Percentiles rank a stretch among this genome's conserved stretches.
phyloP scores from a whole-genome alignment of 2,797 vertebrate species.

The Ctenochaetus hawaiiensis region DNA sequence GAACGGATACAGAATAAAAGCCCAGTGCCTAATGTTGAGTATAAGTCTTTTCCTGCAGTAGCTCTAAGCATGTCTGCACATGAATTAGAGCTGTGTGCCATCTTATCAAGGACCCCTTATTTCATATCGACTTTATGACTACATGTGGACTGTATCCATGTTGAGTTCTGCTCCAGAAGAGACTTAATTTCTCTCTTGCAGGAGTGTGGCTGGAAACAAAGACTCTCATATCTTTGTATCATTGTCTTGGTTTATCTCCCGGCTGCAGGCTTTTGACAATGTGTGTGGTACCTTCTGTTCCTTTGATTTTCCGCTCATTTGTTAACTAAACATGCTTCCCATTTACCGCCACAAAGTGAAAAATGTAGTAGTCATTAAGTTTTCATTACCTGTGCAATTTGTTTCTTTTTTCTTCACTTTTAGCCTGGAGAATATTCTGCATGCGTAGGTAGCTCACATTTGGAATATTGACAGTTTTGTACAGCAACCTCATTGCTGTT shows the following conservation, averaged over 20 bases:
- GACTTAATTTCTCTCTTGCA: constrained; percentile 66
- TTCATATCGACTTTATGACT: constrained; percentile 55
- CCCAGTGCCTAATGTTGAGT: constrained; percentile 29
- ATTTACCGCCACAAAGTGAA: constrained; percentile 79
- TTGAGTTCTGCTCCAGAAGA: constrained; percentile 66
- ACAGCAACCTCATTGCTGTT: constrained; percentile 29
- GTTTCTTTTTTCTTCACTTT: constrained; percentile 71
- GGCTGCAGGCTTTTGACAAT: constrained; percentile 78
- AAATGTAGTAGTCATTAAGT: constrained; percentile 80
- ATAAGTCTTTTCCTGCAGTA: constrained; percentile 22
- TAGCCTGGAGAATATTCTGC: constrained; percentile 60
- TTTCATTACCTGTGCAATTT: constrained; percentile 78
- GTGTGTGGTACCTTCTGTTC: constrained; percentile 62
- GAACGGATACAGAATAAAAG: constrained; percentile 48
- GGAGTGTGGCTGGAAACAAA: constrained; percentile 62
- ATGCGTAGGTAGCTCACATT: constrained; percentile 46
- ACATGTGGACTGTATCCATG: constrained; percentile 54
- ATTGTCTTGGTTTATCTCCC: constrained; percentile 76
- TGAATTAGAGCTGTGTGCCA: constrained; percentile 27
- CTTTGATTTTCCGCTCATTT: constrained; percentile 73
- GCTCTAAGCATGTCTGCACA: constrained; percentile 44
- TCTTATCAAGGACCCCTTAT: constrained; percentile 51
- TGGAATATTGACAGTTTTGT: constrained; percentile 64
- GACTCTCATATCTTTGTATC: constrained; percentile 70
- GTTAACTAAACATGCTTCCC: constrained; percentile 78